Conservation (phyloP, 2,113 vertebrate species). For the Ciconia stormi region DNA sequence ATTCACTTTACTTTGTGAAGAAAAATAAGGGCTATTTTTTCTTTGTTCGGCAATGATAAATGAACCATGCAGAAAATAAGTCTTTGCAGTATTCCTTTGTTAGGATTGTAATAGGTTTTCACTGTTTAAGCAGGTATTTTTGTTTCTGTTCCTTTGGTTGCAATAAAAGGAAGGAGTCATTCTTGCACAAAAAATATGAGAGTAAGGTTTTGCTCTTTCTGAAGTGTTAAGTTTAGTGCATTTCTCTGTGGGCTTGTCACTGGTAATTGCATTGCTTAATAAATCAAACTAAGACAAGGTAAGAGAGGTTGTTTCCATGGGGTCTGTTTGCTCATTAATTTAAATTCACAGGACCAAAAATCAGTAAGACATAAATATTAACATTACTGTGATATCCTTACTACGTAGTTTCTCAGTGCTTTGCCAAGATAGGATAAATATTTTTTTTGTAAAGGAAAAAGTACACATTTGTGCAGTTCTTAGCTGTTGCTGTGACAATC, state of each 20-base stretch:
- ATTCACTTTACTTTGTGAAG: conserved; percentile 6
- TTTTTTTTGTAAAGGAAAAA: not conserved
- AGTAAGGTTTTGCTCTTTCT: conserved; percentile 11
- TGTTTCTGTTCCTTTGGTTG: not conserved
- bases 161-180: not conserved
- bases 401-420: not conserved
- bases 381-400: not conserved
- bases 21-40: not conserved
- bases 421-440: not conserved
- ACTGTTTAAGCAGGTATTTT: not conserved
- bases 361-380: conserved; percentile 10
- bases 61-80: not conserved
- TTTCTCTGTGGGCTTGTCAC: conserved; percentile 52
- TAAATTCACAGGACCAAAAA: conserved; percentile 20
- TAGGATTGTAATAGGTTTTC: not conserved
- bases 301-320: conserved; percentile 46
- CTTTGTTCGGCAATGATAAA: conserved; percentile 4
- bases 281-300: conserved; percentile 53
- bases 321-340: conserved; percentile 40
- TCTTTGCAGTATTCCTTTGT: not conserved
- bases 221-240: conserved; percentile 13
- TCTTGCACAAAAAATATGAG: not conserved
- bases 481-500: not conserved
- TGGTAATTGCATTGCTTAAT: conserved; percentile 62
- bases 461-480: not conserved